Base-by-base conservation (phyloP, 1,140 invertebrate species). In the Cydia fagiglandana region DNA sequence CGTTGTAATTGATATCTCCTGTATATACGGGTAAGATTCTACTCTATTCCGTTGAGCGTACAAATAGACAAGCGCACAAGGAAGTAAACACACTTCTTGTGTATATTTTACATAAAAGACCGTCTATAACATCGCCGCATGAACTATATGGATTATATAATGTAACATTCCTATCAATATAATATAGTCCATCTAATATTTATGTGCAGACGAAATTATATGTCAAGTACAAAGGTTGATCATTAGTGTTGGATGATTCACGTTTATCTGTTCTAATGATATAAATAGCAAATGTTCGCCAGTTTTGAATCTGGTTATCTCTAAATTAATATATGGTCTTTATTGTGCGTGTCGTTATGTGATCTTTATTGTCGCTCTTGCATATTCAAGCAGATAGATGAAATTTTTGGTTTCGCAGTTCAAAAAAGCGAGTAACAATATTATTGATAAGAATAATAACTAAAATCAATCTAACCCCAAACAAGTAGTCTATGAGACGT, bases 1-100 rank as follows among this genome's bases (percentile, higher is more conserved):
- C 95, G 98, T 99, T 76, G 98, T 99, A 77, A 99, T 99, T 80
- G 99, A 99, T 94, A 96, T 99, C 47, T 99, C 98, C 9, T 98
- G 97, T 93, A 99, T 99, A 93, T 99, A 99, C 94, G 99, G 99
- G 97, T 98, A 93, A 92, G 86, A 82, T 73, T 34, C 73, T 47
- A 47, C 56, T 76, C 47, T 47, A 53, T n/a, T 53, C 1, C 24
- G 10, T 17, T 56, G 2, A n/a, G n/a, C n/a, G 47, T 50, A 13
- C 3, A n/a, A 13, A 15, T 50, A 13, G n/a, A 15, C 2, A 50
- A n/a, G n/a, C n/a, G n/a, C 47, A 50, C 5, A 15, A 50, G 47
- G 47, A n/a, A n/a, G 45, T 47, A 47, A 47, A 38, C 7, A 50
- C 12, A n/a, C 47, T 50, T 13, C 47, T 50, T n/a, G 47, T 50